Evolutionary conservation across 2,888 invertebrate species (phyloP).

Genomic region (Unio pictorum): DNA sequence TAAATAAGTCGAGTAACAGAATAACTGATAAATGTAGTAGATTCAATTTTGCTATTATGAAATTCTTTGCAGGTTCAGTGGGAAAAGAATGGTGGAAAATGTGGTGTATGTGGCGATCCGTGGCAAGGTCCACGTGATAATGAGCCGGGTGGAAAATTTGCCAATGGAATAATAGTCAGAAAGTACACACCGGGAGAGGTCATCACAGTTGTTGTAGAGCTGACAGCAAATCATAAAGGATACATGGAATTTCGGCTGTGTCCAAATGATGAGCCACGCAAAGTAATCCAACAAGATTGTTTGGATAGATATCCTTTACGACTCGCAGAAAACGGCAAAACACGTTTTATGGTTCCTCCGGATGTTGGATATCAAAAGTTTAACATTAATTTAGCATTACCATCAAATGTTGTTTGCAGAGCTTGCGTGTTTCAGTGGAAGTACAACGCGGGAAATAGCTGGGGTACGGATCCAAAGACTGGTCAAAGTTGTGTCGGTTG

Average conservation of each 20-base stretch:
- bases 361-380: constrained; percentile 36
- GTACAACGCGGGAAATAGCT: constrained; percentile 62
- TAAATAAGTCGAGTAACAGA: too few relatives aligned
- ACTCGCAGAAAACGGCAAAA: constrained; percentile 30
- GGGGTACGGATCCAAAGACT: constrained; percentile 47
- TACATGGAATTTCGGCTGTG: constrained; percentile 68
- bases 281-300: constrained; percentile 61
- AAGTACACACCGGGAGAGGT: constrained; percentile 62
- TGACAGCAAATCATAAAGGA: constrained; percentile 70
- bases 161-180: constrained; percentile 65
- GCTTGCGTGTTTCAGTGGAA: constrained; percentile 62
- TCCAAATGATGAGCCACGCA: constrained; percentile 49
- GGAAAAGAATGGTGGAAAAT: constrained; percentile 77
- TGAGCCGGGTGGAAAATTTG: constrained; percentile 68
- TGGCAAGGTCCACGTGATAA: constrained; percentile 72
- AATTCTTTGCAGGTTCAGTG: constrained; percentile 53
- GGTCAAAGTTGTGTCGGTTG: constrained; percentile 53
- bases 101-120: constrained; percentile 93
- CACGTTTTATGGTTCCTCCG: constrained; percentile 37
- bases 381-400: constrained; percentile 45
- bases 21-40: too few relatives aligned
- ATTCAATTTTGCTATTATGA: too few relatives aligned
- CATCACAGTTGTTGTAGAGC: constrained; percentile 62
- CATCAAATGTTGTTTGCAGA: constrained; percentile 42
- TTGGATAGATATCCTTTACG: constrained; percentile 50